Conservation (phyloP, 2,888 invertebrate genomes). For the Epinotia bilunana region DNA sequence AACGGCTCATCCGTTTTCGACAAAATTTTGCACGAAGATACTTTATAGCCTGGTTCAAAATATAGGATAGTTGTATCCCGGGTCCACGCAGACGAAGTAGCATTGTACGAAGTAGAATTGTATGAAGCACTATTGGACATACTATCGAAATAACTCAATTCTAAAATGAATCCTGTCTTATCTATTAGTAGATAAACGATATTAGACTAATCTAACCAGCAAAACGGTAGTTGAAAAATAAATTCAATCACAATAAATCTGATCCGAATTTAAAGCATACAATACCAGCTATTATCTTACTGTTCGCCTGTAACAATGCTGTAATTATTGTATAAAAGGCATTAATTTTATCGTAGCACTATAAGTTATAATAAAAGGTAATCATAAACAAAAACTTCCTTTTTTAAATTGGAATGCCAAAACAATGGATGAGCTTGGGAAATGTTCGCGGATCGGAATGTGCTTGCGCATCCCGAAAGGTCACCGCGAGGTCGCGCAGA, state of each 20-base stretch:
- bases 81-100: too few relatives aligned
- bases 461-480: conserved; percentile 75
- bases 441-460: conserved; percentile 72
- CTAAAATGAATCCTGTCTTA: too few relatives aligned
- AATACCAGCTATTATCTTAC: background rate
- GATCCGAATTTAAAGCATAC: background rate
- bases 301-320: conserved; percentile 4
- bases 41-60: too few relatives aligned
- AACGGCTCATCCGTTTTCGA: too few relatives aligned
- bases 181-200: too few relatives aligned
- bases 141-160: too few relatives aligned
- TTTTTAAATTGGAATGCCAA: conserved; percentile 48
- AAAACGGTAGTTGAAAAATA: background rate
- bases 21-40: too few relatives aligned
- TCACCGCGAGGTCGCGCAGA: conserved; percentile 69
- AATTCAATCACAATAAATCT: background rate
- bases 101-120: too few relatives aligned
- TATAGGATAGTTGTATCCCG: too few relatives aligned
- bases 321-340: conserved; percentile 13
- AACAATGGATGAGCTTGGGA: conserved; percentile 68
- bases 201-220: too few relatives aligned
- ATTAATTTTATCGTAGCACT: conserved; percentile 17
- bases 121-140: too few relatives aligned
- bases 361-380: conserved; percentile 28
- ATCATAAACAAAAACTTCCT: conserved; percentile 31